phyloP scores from a whole-genome alignment of 2,113 vertebrate species.

The Nerophis ophidion region DNA sequence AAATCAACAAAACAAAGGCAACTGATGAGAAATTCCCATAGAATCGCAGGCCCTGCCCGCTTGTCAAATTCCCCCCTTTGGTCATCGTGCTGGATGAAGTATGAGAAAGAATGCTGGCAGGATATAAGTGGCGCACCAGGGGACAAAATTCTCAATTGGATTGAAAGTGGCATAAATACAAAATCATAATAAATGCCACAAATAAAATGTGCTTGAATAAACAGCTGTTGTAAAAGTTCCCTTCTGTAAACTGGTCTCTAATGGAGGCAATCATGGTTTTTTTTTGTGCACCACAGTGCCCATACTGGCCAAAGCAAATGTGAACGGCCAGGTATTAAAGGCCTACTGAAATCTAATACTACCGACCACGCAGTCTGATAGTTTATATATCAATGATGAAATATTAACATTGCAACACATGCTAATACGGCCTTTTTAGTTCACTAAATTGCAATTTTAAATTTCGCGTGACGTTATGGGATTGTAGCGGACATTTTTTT shows the following conservation, averaged over 20 bases:
- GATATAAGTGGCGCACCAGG: constrained; percentile 37
- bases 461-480: no score
- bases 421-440: no score
- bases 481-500: no score
- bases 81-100: constrained; percentile 53
- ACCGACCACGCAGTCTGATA: no score
- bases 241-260: not conserved
- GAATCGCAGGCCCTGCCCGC: constrained; percentile 42
- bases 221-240: constrained; percentile 7
- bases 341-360: no score
- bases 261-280: not conserved
- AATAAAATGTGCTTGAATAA: constrained; percentile 31
- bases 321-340: no score
- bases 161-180: constrained; percentile 29
- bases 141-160: constrained; percentile 30
- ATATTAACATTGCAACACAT: no score
- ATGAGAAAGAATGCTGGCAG: constrained; percentile 67
- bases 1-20: constrained; percentile 8
- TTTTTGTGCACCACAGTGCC: not conserved
- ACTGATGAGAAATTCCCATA: constrained; percentile 53
- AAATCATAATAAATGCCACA: constrained; percentile 17
- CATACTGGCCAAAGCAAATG: not conserved
- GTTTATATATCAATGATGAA: no score
- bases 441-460: no score
- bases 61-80: constrained; percentile 42